Evolutionary conservation across 2,888 invertebrate species (phyloP).

Genomic region (Acanthosepion pharaonis): DNA sequence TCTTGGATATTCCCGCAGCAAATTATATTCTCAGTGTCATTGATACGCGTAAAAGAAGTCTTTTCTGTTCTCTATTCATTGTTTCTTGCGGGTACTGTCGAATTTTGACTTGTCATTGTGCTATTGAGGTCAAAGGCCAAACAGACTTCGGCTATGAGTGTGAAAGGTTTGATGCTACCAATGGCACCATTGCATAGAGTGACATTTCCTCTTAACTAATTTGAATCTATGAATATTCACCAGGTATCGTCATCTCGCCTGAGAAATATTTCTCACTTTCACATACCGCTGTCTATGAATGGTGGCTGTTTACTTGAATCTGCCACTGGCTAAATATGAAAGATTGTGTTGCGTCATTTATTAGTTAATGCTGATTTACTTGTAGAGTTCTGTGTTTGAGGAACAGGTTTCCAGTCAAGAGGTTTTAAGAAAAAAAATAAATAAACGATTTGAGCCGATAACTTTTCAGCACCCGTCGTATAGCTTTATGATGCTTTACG

Average conservation of each 20-base stretch:
- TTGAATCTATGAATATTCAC: background rate
- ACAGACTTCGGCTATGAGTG: background rate
- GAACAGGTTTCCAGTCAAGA: too few species aligned
- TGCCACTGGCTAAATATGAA: too few species aligned
- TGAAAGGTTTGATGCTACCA: background rate
- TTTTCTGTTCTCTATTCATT: background rate
- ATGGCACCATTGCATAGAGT: background rate
- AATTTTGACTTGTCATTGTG: background rate
- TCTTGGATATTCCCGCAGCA: background rate
- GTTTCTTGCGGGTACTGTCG: background rate
- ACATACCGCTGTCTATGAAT: background rate
- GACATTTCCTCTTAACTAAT: background rate
- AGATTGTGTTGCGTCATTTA: too few species aligned
- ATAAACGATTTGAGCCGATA: background rate
- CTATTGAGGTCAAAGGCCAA: background rate
- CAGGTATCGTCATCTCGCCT: background rate
- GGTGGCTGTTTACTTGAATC: too few species aligned
- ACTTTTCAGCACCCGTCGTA: too few species aligned
- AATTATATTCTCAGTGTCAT: background rate
- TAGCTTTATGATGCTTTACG: too few species aligned
- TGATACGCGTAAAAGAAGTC: background rate
- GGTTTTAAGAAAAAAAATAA: background rate
- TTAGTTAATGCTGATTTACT: background rate
- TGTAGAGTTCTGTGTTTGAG: background rate
- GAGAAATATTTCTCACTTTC: background rate